Evolutionary conservation across 2,797 vertebrate species (phyloP), one percentile per base, ranked within the genome.

Genomic region (Sciurus carolinensis): DNA sequence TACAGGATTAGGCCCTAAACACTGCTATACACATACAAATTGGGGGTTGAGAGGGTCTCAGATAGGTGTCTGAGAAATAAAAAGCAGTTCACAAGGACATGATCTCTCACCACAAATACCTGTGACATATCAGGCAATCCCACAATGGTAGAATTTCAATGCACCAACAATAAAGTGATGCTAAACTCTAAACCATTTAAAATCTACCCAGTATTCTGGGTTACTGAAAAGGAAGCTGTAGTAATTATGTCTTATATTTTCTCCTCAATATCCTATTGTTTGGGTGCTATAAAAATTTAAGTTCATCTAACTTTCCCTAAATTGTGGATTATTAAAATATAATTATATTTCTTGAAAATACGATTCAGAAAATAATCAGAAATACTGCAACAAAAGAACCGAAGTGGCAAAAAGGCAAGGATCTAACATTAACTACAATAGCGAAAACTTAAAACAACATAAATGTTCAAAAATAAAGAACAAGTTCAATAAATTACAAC

Each of bases 341-440:
- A 87, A 87, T 64, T 76, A 7, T 2, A 80, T 80, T 88, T 94
- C 39, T 52, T 75, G 0, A 15, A 62, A 24, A 66, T 88, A 95
- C 87, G 50, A 42, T 76, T 80, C 47, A 83, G 82, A 64, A 94
- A 92, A n/a, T 87, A 72, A 82, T 80, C 36, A 84, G 20, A 94
- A 57, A 86, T 22, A 88, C 2, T 72, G 30, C 97, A 92, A 88
- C 0, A 77, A 88, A 94, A 86, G 18, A 92, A 76, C 7, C 77
- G 20, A 30, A 82, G 26, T 69, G 9, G 9, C 64, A 22, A 72
- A 62, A 92, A 72, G 30, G 73, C 62, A 72, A 14, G 28, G 7
- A 85, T 52, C 42, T 77, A 62, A 52, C 54, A 93, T 79, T 47
- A 52, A 10, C 90, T 75, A 71, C 52, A 71, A 73, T 13, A 96